Evolutionary conservation across 1,140 invertebrate genomes (phyloP).

Genomic region (Drosophila obscura): DNA sequence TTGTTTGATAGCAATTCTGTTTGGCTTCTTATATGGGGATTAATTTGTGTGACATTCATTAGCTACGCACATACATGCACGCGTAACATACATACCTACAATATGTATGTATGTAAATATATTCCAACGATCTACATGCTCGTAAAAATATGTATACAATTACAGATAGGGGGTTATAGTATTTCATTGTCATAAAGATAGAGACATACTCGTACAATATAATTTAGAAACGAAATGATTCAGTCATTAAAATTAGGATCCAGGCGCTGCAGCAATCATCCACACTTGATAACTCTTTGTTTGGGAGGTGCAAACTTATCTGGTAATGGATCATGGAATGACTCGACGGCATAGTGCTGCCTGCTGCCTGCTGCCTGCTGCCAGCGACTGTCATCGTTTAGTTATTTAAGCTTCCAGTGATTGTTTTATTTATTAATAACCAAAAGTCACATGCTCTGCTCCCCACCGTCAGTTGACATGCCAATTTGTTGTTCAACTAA

Average conservation of each 20-base stretch:
- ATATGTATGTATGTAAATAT: background rate
- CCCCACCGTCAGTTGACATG: constrained; percentile 51
- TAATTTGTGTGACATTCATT: constrained; percentile 6
- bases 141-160: constrained; percentile 9
- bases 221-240: constrained; percentile 46
- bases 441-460: constrained; percentile 66
- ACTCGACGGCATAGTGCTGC: constrained; percentile 7
- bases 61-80: background rate
- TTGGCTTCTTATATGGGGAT: constrained; percentile 35
- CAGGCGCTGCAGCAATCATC: constrained; percentile 29
- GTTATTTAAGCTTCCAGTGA: constrained; percentile 53
- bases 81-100: no score
- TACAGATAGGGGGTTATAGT: constrained; percentile 19
- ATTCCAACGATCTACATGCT: constrained; percentile 21
- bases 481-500: constrained; percentile 54
- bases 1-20: constrained; percentile 20
- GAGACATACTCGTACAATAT: background rate
- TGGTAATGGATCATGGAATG: constrained; percentile 21
- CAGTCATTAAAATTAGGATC: constrained; percentile 37
- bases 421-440: constrained; percentile 58
- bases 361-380: no score
- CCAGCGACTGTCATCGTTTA: constrained; percentile 55
- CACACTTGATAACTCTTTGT: background rate
- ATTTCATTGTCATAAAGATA: constrained; percentile 12
- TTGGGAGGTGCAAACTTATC: constrained; percentile 28